Evolutionary conservation across 2,888 invertebrate species (phyloP), one percentile per base, ranked within the genome.

Genomic region (Lomographa bimaculata): DNA sequence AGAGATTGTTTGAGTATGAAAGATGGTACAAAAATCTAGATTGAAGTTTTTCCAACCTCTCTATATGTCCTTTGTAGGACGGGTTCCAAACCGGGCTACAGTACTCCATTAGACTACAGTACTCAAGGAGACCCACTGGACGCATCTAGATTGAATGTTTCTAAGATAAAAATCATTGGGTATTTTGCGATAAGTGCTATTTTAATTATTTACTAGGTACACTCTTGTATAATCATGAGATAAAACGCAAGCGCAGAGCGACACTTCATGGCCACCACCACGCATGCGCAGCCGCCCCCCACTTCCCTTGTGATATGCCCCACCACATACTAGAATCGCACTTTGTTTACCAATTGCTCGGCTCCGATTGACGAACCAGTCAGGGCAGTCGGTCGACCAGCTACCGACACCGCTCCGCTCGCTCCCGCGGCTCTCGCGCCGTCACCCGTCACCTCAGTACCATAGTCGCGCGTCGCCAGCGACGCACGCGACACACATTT

Each of bases 391-490:
- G 74, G 79, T 79, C 79, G 76, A 78, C 68, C 73, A 73, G 61
- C 77, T 64, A 94, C 96, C 65, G 97, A 96, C 60, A 96, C 96
- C 61, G 86, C 95, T 62, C 96, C 61, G 86, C 95, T 62, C 96
- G 85, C 96, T 95, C 90, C 96, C 67, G 73, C 58, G 32, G 26
- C 23, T 29, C 30, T 27, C 27, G 24, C 36, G 28, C 40, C 14
- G 14, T 14, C 14, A 4, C 14, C 2, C 39, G 69, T 58, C 57
- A 65, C 65, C 71, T 64, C 64, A 68, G 72, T 72, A 73, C 76
- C 68, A 61, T 61, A 72, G 79, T 74, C 79, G 79, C 81, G 81
- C 81, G 84, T 77, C 79, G 80, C 68, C 65, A 65, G 71, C 81
- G 82, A 70, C 82, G 79, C 82, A 78, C 75, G 86, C 83, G 83